Percentiles rank a stretch among this genome's conserved stretches.
Evolutionary conservation across 2,888 invertebrate genomes (phyloP).

Genomic region (Antitype chi): DNA sequence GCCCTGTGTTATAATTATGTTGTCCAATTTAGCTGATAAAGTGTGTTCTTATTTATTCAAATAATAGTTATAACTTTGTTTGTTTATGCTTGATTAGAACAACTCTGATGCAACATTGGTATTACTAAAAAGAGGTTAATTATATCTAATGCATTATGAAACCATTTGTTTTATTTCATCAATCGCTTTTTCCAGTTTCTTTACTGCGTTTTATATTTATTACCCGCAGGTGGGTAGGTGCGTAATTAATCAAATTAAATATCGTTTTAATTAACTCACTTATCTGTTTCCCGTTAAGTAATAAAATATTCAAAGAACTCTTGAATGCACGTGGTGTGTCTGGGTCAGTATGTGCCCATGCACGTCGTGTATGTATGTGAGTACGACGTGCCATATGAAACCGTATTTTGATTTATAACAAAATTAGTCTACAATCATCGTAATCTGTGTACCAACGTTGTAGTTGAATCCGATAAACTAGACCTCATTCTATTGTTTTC

Average conservation of each 20-base stretch:
- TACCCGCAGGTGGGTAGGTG: neutral
- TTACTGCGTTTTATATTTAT: conserved; percentile 18
- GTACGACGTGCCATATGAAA: neutral
- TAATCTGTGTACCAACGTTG: neutral
- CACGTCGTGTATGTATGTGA: neutral
- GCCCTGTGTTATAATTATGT: conserved; percentile 10
- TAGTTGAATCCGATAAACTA: conserved; percentile 9
- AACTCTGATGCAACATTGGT: conserved; percentile 11
- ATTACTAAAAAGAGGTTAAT: conserved; percentile 42
- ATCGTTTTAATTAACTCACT: conserved; percentile 3
- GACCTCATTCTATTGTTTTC: conserved; percentile 34
- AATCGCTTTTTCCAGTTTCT: conserved; percentile 28
- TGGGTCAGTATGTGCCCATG: too few relatives aligned
- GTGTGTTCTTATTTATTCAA: neutral
- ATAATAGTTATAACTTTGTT: neutral
- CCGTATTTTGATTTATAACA: neutral
- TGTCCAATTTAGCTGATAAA: conserved; percentile 9
- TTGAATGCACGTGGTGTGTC: neutral
- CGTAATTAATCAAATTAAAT: neutral
- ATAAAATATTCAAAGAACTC: neutral
- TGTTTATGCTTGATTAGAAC: conserved; percentile 16
- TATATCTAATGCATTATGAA: conserved; percentile 18
- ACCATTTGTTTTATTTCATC: conserved; percentile 35
- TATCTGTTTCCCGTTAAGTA: neutral
- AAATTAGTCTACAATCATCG: conserved; percentile 10